phyloP scores from a whole-genome alignment of 2,888 invertebrate genomes.

The Sarcophaga variegata region DNA sequence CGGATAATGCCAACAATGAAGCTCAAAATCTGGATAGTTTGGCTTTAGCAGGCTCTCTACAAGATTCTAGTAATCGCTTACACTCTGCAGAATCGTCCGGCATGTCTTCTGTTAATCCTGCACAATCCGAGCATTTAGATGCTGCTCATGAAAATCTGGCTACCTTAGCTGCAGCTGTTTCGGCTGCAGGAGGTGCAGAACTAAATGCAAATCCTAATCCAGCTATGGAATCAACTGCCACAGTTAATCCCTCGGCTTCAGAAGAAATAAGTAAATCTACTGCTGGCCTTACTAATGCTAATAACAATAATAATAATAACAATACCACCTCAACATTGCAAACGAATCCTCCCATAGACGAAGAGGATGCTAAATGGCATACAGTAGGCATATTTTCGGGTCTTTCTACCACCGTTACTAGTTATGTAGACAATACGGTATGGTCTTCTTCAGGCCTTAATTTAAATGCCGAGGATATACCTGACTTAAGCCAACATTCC shows the following conservation, averaged over 20 bases:
- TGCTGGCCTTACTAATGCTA: neutral
- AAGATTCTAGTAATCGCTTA: slow-evolving; percentile 18
- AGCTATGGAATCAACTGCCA: slow-evolving; percentile 10
- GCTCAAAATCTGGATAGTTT: slow-evolving; percentile 18
- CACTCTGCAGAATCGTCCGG: neutral
- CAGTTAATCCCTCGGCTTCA: neutral
- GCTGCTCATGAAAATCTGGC: slow-evolving; percentile 61
- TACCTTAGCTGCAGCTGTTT: slow-evolving; percentile 59
- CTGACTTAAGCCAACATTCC: slow-evolving; percentile 68
- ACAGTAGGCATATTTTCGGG: slow-evolving; percentile 71
- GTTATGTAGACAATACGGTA: slow-evolving; percentile 69
- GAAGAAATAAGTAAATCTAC: slow-evolving; percentile 27
- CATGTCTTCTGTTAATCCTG: neutral
- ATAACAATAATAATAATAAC: slow-evolving; percentile 17
- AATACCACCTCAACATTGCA: neutral
- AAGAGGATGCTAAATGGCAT: slow-evolving; percentile 73
- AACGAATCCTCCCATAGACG: slow-evolving; percentile 53
- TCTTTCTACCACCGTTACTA: slow-evolving; percentile 70
- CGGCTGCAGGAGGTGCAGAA: slow-evolving; percentile 59
- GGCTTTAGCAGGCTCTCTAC: neutral
- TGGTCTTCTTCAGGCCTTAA: slow-evolving; percentile 69
- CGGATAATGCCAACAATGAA: slow-evolving; percentile 36
- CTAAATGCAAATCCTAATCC: slow-evolving; percentile 34
- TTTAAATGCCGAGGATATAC: slow-evolving; percentile 69
- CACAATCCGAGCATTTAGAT: slow-evolving; percentile 46